A percentile compares a stretch with the other conserved stretches of the same genome.
Evolutionary conservation across 2,888 invertebrate genomes (phyloP).

Genomic region (Serrognathus titanus): DNA sequence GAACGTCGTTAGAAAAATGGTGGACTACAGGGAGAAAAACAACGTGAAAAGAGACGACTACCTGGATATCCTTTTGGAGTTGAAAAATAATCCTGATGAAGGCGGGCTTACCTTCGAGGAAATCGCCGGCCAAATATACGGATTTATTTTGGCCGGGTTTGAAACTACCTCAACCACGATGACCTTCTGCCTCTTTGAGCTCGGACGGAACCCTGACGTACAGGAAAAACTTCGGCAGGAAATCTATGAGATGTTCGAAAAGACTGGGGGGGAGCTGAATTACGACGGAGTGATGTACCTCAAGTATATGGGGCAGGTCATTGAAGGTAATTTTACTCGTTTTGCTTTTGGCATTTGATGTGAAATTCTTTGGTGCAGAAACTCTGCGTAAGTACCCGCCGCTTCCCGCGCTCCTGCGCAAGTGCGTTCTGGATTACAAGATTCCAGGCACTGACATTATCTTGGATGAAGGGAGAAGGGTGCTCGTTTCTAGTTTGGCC

Average conservation of each 20-base stretch:
- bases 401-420: slow-evolving; percentile 26
- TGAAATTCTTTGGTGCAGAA: slow-evolving; percentile 30
- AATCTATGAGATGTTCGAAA: slow-evolving; percentile 41
- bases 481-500: slow-evolving; percentile 35
- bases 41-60: slow-evolving; percentile 53
- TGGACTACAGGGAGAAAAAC: slow-evolving; percentile 48
- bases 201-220: slow-evolving; percentile 50
- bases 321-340: slow-evolving; percentile 33
- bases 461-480: slow-evolving; percentile 38
- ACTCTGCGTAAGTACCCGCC: slow-evolving; percentile 42
- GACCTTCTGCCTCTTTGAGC: slow-evolving; percentile 54
- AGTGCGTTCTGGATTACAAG: slow-evolving; percentile 28
- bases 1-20: slow-evolving; percentile 45
- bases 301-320: slow-evolving; percentile 50
- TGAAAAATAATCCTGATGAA: slow-evolving; percentile 29
- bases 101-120: slow-evolving; percentile 29
- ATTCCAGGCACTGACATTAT: slow-evolving; percentile 36
- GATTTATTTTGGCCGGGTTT: slow-evolving; percentile 58
- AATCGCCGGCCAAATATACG: slow-evolving; percentile 52
- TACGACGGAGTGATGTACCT: slow-evolving; percentile 51
- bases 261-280: slow-evolving; percentile 44
- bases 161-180: slow-evolving; percentile 58
- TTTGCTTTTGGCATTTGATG: too few species aligned
- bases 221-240: slow-evolving; percentile 50
- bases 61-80: slow-evolving; percentile 50